A percentile compares a stretch with the other conserved stretches of the same genome.
phyloP scores from a whole-genome alignment of 2,113 vertebrate species.

The Castor canadensis region DNA sequence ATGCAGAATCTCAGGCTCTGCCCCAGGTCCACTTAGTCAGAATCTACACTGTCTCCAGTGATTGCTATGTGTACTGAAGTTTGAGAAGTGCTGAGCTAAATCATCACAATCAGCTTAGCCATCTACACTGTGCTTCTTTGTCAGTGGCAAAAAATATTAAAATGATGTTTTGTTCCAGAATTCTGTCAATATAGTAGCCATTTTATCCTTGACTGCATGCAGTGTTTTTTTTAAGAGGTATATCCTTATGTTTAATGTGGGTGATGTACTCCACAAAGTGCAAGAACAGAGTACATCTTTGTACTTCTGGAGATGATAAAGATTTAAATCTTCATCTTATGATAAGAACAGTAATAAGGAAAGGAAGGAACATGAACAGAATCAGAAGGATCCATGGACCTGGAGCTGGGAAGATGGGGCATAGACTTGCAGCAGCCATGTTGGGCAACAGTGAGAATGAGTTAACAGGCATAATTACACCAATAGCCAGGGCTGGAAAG shows the following conservation, averaged over 20 bases:
- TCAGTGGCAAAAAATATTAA: neutral
- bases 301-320: neutral
- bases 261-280: neutral
- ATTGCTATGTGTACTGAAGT: neutral
- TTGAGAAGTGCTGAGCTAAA: neutral
- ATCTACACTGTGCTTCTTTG: neutral
- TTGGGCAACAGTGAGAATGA: neutral
- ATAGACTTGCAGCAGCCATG: neutral
- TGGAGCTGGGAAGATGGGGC: neutral
- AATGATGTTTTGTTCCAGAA: neutral
- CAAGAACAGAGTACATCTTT: neutral
- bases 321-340: neutral
- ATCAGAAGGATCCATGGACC: neutral
- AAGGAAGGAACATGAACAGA: neutral
- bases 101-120: neutral
- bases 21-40: neutral
- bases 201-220: neutral
- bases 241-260: conserved; percentile 1
- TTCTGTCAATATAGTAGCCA: neutral
- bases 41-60: neutral
- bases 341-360: neutral
- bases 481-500: neutral
- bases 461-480: neutral
- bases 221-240: neutral
- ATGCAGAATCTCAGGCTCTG: neutral